Conservation (phyloP, 2,113 vertebrate genomes). For the Pachyramphus minor region DNA sequence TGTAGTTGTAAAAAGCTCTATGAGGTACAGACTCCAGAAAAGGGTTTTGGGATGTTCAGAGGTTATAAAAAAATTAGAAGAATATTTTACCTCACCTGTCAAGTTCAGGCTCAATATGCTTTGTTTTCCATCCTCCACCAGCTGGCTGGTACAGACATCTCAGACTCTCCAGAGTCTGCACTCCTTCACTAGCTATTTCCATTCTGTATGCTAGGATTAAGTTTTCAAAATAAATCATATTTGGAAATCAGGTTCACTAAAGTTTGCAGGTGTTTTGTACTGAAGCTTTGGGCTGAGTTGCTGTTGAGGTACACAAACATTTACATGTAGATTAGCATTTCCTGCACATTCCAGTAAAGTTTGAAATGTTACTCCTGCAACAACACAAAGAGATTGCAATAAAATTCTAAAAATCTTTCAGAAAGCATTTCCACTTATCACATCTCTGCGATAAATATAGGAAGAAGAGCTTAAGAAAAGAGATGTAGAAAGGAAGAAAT, state of each 20-base stretch:
- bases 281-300: background rate
- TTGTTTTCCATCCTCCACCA: background rate
- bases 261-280: background rate
- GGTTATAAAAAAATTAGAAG: background rate
- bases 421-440: background rate
- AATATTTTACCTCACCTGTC: background rate
- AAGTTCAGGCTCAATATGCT: background rate
- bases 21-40: background rate
- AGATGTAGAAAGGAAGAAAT: background rate
- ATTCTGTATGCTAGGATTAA: background rate
- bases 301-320: background rate
- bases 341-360: background rate
- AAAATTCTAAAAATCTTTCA: background rate
- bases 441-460: background rate
- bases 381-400: background rate
- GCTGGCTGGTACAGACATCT: background rate
- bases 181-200: background rate
- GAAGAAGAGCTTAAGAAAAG: background rate
- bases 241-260: background rate
- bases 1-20: background rate
- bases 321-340: background rate
- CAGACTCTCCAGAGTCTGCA: background rate
- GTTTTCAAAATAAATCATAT: constrained; percentile 14
- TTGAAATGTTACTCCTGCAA: background rate
- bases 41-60: background rate